Conservation (phyloP, 2,113 vertebrate species). For the Dromas ardeola region DNA sequence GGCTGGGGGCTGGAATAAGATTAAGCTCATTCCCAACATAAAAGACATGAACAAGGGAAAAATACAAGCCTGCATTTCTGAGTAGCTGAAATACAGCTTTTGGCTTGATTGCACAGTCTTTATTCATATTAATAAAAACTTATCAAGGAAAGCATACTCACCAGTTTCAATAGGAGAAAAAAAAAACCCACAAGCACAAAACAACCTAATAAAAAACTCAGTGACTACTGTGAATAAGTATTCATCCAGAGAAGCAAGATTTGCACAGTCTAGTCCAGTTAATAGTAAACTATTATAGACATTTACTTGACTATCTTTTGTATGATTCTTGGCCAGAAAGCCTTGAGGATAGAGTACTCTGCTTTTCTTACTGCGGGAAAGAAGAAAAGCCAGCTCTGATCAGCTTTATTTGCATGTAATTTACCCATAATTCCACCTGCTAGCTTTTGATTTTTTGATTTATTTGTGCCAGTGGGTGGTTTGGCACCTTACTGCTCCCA, state of each 20-base stretch:
- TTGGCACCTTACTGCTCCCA: constrained; percentile 13
- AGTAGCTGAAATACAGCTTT: not conserved
- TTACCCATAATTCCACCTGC: constrained; percentile 41
- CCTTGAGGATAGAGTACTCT: not conserved
- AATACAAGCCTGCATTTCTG: not conserved
- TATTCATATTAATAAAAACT: constrained; percentile 19
- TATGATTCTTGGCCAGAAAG: constrained; percentile 41
- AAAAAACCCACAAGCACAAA: not conserved
- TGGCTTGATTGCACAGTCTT: not conserved
- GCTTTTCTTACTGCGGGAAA: not conserved
- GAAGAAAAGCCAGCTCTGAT: constrained; percentile 33
- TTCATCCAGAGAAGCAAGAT: constrained; percentile 32
- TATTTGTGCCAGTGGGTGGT: constrained; percentile 28
- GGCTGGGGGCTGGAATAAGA: not conserved
- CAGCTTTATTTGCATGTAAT: constrained; percentile 27
- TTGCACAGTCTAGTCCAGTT: constrained; percentile 19
- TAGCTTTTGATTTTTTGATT: constrained; percentile 47
- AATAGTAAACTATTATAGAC: constrained; percentile 1
- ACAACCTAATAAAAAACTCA: not conserved
- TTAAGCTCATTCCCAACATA: not conserved
- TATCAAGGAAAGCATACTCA: not conserved
- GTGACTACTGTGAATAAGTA: not conserved
- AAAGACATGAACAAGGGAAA: not conserved
- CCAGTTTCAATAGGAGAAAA: not conserved
- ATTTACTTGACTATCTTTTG: constrained; percentile 29